A percentile compares a stretch with the other conserved stretches of the same genome.
Conservation (phyloP, 2,113 vertebrate genomes). For the Vidua chalybeata region DNA sequence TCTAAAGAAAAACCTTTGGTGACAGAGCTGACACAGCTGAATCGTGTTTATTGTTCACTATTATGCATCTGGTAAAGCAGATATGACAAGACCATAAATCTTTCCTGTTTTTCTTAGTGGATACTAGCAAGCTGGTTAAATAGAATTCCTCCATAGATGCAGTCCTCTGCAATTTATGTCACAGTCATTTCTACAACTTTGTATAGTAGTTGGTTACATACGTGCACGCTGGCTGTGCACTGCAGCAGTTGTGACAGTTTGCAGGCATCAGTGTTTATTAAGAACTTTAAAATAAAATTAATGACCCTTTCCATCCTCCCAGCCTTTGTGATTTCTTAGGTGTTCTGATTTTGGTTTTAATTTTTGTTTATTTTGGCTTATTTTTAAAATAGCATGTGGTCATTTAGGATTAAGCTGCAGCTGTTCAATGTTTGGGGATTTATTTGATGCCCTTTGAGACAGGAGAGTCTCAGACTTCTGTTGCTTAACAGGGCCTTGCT, state of each 20-base stretch:
- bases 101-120: not conserved
- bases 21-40: not conserved
- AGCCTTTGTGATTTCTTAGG: not conserved
- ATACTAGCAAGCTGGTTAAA: not conserved
- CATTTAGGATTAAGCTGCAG: not conserved
- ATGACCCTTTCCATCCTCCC: not conserved
- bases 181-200: not conserved
- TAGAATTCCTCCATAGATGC: not conserved
- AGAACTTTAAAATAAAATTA: not conserved
- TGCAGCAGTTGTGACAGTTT: not conserved
- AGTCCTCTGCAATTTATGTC: not conserved
- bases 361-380: not conserved
- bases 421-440: not conserved
- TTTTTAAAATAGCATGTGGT: not conserved
- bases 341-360: not conserved
- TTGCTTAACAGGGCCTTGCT: not conserved
- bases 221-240: not conserved
- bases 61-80: not conserved
- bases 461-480: not conserved
- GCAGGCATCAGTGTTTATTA: not conserved
- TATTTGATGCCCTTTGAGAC: not conserved
- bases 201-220: rapidly evolving
- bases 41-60: not conserved
- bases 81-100: not conserved
- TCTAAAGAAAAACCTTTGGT: not conserved